Conservation (phyloP, 2,113 vertebrate genomes). For the Gulo gulo region DNA sequence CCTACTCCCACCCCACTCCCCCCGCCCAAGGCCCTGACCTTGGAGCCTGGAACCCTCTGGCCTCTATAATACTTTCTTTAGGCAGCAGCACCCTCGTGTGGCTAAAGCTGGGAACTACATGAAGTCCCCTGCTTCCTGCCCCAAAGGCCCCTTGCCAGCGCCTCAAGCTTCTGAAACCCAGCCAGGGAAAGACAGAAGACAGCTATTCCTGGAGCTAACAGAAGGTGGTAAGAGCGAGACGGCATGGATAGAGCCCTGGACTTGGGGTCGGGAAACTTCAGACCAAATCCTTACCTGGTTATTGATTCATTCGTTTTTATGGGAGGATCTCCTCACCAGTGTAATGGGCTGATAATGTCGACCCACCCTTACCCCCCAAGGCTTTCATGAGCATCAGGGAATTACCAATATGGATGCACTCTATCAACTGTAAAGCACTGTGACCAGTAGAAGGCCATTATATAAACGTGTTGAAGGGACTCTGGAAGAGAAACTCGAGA, state of each 20-base stretch:
- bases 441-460: neutral
- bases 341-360: neutral
- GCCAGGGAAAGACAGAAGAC: neutral
- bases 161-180: neutral
- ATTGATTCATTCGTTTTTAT: neutral
- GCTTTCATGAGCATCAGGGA: neutral
- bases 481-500: neutral
- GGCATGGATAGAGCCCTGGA: neutral
- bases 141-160: neutral
- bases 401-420: neutral
- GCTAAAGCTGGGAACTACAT: neutral
- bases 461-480: neutral
- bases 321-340: neutral
- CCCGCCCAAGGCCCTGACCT: neutral
- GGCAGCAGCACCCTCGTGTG: constrained; percentile 61
- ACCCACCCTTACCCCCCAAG: neutral
- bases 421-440: neutral
- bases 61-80: neutral
- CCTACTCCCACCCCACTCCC: no score
- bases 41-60: neutral
- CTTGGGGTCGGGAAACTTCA: neutral
- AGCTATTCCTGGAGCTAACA: neutral
- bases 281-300: neutral
- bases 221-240: neutral
- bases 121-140: neutral